Conservation (phyloP, 2,797 vertebrate genomes). For the Gymnothorax reevesii region DNA sequence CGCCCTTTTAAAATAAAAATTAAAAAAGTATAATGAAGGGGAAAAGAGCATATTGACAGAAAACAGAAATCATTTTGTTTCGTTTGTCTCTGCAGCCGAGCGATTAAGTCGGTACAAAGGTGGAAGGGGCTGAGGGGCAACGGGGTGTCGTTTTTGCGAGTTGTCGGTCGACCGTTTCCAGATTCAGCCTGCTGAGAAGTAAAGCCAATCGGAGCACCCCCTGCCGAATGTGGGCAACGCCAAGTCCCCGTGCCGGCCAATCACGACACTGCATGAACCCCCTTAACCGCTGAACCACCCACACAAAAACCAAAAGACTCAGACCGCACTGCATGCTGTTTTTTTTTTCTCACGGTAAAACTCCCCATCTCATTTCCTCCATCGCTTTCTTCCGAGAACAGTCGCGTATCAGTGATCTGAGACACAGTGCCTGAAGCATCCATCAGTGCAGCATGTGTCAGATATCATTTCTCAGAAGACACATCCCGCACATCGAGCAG, state of each 20-base stretch:
- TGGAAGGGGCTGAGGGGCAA: background rate
- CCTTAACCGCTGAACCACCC: conserved; percentile 16
- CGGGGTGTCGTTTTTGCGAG: background rate
- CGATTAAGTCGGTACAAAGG: background rate
- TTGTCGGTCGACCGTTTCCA: conserved; percentile 20
- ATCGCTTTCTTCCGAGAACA: conserved; percentile 24
- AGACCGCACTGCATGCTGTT: background rate
- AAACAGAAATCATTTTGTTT: conserved; percentile 3
- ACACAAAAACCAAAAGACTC: conserved; percentile 17
- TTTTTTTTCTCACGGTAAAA: conserved; percentile 53
- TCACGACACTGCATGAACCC: conserved; percentile 66
- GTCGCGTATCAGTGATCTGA: background rate
- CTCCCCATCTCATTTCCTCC: conserved; percentile 43
- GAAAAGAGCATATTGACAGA: background rate
- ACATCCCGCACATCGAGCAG: background rate
- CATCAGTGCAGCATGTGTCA: conserved; percentile 13
- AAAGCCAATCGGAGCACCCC: conserved; percentile 12
- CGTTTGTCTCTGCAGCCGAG: conserved; percentile 10
- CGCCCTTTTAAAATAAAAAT: background rate
- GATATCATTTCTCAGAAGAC: conserved; percentile 15
- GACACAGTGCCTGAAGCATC: background rate
- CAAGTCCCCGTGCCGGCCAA: conserved; percentile 58
- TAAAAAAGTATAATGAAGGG: background rate
- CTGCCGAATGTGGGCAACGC: background rate
- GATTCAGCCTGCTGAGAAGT: background rate